Evolutionary conservation across 2,113 vertebrate genomes (phyloP).

Genomic region (Panthera tigris): DNA sequence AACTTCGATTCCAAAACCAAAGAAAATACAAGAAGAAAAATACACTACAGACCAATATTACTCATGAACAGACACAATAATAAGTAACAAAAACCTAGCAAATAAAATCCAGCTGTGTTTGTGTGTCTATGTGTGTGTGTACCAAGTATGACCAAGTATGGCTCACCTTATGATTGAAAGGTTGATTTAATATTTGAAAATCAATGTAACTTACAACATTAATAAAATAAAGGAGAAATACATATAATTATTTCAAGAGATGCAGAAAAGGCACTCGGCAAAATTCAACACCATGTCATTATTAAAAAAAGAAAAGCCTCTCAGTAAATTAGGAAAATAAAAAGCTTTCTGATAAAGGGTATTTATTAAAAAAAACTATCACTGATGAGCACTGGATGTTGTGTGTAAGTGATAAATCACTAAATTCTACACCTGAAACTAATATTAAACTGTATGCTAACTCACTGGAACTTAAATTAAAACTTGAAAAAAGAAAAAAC

Average conservation of each 20-base stretch:
- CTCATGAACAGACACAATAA: not conserved
- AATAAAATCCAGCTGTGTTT: not conserved
- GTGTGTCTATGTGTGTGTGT: not conserved
- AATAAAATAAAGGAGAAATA: not conserved
- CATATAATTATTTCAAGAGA: not conserved
- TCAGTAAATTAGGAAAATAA: not conserved
- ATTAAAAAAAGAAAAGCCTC: not conserved
- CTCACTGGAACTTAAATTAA: no score
- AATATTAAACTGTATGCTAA: no score
- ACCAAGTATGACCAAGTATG: not conserved
- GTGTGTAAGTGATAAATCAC: no score
- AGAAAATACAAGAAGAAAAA: not conserved
- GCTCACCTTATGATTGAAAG: not conserved
- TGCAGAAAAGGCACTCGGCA: not conserved
- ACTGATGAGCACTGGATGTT: not conserved
- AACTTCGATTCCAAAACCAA: not conserved
- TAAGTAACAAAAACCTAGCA: not conserved
- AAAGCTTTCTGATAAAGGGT: not conserved
- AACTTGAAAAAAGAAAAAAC: no score
- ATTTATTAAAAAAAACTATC: not conserved
- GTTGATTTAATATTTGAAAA: conserved; percentile 8
- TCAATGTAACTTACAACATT: not conserved
- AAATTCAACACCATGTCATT: not conserved
- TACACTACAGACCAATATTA: not conserved
- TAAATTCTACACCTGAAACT: no score